Base-by-base conservation (phyloP, 2,888 invertebrate species). In the Perdita meconis region DNA sequence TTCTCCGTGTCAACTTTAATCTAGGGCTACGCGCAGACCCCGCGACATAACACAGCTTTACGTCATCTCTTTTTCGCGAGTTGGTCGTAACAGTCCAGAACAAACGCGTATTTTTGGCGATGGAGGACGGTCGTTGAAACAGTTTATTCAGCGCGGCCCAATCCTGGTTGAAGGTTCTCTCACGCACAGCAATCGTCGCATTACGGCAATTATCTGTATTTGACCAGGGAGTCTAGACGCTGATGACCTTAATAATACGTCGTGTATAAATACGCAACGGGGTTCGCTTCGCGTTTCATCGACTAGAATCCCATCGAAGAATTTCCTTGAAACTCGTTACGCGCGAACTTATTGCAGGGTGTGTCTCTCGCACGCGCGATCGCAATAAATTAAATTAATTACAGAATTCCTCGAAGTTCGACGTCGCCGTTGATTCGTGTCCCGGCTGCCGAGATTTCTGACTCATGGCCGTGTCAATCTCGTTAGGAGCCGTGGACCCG, bases 201-300 rank as follows among this genome's bases (percentile, higher is more conserved):
- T 83, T 85, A 76, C 76, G 76, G 78, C 83, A 78, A 85, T 81
- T 76, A 60, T 56, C 36, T 72, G 83, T 74, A 73, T 76, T 83
- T 81, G 81, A 81, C 71, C 76, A 78, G 53, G 5, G 60, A 75
- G 38, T 19, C 22, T 19, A 72, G 76, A 74, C 73, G 73, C 78
- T 74, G 76, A 80, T 80, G 86, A 61, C 82, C 80, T 82, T 76
- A 84, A 80, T 83, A 83, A 65, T 44, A 40, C 61, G 16, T 53
- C 50, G 65, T 51, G 76, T 65, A 55, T 67, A 44, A 68, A 19
- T 55, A 30, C 38, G 44, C 60, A 67, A 79, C 69, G 64, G 47
- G 57, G 60, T 22, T n/a, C 34, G 69, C 53, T 82, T 70, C 55
- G 60, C 40, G 38, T 42, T 24, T 64, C 67, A 34, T 61, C 63